Base-by-base conservation (phyloP, 2,113 vertebrate genomes). In the Bos javanicus region DNA sequence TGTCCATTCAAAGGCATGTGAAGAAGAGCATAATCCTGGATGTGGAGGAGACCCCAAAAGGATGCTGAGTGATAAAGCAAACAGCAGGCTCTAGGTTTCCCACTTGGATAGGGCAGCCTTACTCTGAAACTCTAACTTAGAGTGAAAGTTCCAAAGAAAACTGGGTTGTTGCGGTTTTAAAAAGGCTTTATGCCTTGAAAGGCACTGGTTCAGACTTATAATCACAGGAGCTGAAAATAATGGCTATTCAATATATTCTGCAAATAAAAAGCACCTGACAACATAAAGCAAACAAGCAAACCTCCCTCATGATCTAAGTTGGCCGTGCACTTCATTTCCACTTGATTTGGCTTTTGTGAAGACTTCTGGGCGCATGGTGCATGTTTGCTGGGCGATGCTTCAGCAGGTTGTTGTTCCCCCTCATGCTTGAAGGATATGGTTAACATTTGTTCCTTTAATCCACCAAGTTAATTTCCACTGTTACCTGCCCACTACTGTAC, bases 401-500 rank as follows among this genome's bases (percentile, higher is more conserved):
- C 6, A 11, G 85, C 39, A 7, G 26, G 60, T 25, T 50, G 13
- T 62, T 57, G 54, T 28, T 54, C 57, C 57, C 30, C 26, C 62
- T 74, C n/a, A 0, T 50, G 43, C 74, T 50, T 46, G 54, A 52
- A 71, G 39, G 78, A 83, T 1, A 1, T 11, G 11, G 84, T 54
- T 90, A 62, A 74, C 57, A n/a, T 74, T 71, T 91, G 95, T 64
- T 12, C n/a, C 46, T 92, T 81, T 82, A 30, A 36, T 59, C 9
- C 36, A 21, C 46, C 17, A 25, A 57, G n/a, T 92, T 80, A 36
- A 54, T 85, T 90, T 92, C 85, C 39, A 23, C n/a, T 23, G 93
- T 52, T 82, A 78, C 94, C 91, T 95, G 90, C 93, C 81, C 88
- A 85, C 81, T 6, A 2, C 97, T 87, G 57, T 87, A 94, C 84